phyloP scores from a whole-genome alignment of 35 echinoderm and acorn worm species.

The Patiria miniata region DNA sequence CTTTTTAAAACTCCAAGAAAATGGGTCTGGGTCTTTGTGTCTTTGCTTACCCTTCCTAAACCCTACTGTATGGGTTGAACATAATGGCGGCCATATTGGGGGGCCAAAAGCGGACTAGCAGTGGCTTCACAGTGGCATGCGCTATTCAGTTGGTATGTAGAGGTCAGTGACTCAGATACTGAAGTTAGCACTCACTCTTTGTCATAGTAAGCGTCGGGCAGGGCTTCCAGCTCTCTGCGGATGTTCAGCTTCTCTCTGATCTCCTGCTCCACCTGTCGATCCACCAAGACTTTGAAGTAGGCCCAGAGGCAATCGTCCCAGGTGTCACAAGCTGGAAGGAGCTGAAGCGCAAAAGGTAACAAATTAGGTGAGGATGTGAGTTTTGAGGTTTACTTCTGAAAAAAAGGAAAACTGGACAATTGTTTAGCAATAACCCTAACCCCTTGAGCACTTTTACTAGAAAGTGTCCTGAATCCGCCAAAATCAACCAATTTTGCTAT shows the following conservation, averaged over 20 bases:
- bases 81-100: too few species aligned
- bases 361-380: not conserved
- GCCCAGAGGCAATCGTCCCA: constrained; percentile 96
- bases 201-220: constrained; percentile 71
- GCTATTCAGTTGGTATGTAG: too few species aligned
- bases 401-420: not conserved
- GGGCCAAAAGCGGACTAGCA: too few species aligned
- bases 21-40: too few species aligned
- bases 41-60: too few species aligned
- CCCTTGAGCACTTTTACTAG: too few species aligned
- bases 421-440: too few species aligned
- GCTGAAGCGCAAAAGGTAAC: constrained; percentile 47
- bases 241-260: constrained; percentile 75
- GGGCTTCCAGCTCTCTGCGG: constrained; percentile 53
- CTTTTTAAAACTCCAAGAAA: too few species aligned
- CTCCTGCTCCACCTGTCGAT: constrained; percentile 91
- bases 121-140: too few species aligned
- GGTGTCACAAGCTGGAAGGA: constrained; percentile 71
- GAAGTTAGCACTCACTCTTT: constrained; percentile 68
- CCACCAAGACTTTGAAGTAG: constrained; percentile 95
- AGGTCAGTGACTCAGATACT: not conserved
- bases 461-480: too few species aligned
- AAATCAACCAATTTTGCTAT: too few species aligned
- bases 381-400: not conserved
- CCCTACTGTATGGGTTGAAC: too few species aligned